Evolutionary conservation across 1,140 invertebrate species (phyloP), one percentile per base, ranked within the genome.

Genomic region (Drosophila grimshawi): DNA sequence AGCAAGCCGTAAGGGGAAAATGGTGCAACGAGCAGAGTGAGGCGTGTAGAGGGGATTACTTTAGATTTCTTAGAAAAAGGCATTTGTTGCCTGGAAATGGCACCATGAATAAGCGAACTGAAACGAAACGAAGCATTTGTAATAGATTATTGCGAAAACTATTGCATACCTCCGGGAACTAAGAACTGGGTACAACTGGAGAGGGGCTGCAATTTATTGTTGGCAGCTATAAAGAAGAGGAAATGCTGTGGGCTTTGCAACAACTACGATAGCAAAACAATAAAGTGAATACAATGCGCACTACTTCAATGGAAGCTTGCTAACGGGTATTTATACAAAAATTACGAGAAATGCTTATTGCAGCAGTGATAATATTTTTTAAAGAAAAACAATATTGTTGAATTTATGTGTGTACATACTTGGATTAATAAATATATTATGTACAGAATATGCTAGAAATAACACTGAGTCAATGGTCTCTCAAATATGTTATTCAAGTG

Each of bases 71-170:
- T 67, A 66, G 77, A 60, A 80, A 86, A 86, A 73, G 80, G 71
- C 46, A 73, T 69, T 80, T 63, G 45, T 74, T 39, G 76, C 71
- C 71, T 64, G 79, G 30, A 73, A 82, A 80, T 77, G 83, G 72
- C 85, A 80, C 76, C 73, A 89, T 86, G 83, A 86, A 88, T 86
- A 86, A 86, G 62, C 70, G 65, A 57, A 56, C 51, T 33, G 32
- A 41, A 73, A 43, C 70, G 43, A 48, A 61, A 46, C 68, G 61
- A 63, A 76, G 57, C 83, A 55, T 80, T 77, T 83, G 76, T 74
- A 86, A 88, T 86, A 86, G 83, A 88, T 89, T 86, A 86, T 88
- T 70, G 79, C 69, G 72, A 78, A 73, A 81, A 81, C 69, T 66
- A 69, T 81, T 81, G 83, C 83, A 86, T 86, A 89, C 85, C 73